phyloP scores from a whole-genome alignment of 2,113 vertebrate species.

The Hepsetus odoe region DNA sequence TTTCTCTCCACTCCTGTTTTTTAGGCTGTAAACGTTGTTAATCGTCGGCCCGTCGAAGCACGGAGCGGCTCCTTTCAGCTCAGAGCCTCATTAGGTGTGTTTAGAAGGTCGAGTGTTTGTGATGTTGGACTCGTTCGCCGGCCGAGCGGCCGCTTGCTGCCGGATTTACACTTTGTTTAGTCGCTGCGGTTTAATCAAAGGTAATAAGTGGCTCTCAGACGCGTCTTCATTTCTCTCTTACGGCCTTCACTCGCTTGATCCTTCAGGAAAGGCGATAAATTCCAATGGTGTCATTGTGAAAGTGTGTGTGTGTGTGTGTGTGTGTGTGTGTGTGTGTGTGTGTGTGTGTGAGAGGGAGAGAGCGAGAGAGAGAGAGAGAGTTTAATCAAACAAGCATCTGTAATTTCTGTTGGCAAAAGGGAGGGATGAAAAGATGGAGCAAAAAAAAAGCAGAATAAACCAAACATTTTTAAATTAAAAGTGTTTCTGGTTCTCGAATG shows the following conservation, averaged over 20 bases:
- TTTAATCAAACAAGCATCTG: no score
- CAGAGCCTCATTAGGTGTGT: background rate
- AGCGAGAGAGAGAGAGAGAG: no score
- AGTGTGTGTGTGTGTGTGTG: no score
- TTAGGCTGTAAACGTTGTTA: no score
- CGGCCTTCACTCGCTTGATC: constrained; percentile 3
- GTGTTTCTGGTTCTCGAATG: no score
- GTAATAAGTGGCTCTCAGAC: constrained; percentile 1
- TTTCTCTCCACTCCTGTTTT: no score
- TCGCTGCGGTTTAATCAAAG: background rate
- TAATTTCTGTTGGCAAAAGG: no score
- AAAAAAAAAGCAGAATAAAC: no score
- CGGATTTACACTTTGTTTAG: background rate
- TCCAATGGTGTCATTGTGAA: background rate
- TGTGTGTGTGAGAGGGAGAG: no score
- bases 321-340: constrained; percentile 3
- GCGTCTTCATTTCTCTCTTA: constrained; percentile 19
- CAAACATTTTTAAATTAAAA: no score
- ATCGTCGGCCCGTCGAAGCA: background rate
- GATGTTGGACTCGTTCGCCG: background rate
- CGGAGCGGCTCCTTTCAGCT: no score
- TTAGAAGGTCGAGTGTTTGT: constrained; percentile 3
- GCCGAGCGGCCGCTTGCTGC: background rate
- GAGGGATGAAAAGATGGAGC: no score
- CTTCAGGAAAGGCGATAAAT: background rate